Evolutionary conservation across 2,888 invertebrate genomes (phyloP), one percentile per base, ranked within the genome.

Genomic region (Nebria brevicollis): DNA sequence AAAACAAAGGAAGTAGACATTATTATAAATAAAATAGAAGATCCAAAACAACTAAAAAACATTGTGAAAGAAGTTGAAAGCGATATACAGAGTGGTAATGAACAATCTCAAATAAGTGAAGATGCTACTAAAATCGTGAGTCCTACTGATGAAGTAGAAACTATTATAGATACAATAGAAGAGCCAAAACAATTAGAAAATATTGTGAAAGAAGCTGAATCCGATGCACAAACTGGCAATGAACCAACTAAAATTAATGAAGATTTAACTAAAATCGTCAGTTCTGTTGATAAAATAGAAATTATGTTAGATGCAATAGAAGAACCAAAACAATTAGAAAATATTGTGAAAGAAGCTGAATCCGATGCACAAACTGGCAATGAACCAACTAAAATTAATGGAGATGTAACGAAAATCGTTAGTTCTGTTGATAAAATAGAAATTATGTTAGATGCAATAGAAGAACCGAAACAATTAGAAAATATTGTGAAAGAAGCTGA

Each of bases 281-380:
- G 15, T 15, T 15, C 66, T 8, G 10, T 10, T 6, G 13, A 25
- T 20, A 11, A 25, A 68, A 13, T 25, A 68, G 68, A 68, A 68
- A 68, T 8, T 68, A 26, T 25, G 7, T 8, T 25, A 68, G 15
- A 26, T 68, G 7, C 11, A 25, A 68, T 25, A n/a, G 26, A 68
- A 26, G 68, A 68, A 68, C 68, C 54, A 54, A 54, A 11, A 54
- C 54, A 68, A 68, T 25, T 68, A 68, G 68, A 68, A 68, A 20
- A 68, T 20, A 68, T 68, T 68, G 20, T 20, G 8, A 54, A 68
- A 68, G 26, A 68, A 20, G 68, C 26, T 25, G 25, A 68, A 54
- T 3, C 11, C 8, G 54, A 11, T 11, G 4, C 54, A 54, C 8
- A 54, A 54, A 54, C 6, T 54, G 13, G 13, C 13, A 54, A 13